A percentile compares a stretch with the other conserved stretches of the same genome.
Evolutionary conservation across 2,113 vertebrate species (phyloP).

Genomic region (Cyprinodon variegatus): DNA sequence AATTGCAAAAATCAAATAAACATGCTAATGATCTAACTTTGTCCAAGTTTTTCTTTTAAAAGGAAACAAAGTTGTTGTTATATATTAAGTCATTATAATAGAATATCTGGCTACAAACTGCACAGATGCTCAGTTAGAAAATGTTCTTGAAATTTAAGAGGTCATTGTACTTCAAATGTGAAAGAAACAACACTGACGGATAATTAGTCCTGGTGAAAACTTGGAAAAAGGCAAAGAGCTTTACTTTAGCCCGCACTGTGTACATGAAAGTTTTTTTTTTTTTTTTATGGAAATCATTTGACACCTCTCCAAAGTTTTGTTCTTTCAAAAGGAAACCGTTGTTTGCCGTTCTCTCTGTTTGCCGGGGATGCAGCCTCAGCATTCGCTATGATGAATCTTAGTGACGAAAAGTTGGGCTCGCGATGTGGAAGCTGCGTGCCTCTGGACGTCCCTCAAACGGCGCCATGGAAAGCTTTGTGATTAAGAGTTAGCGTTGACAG

Average conservation of each 20-base stretch:
- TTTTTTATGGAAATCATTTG: constrained; percentile 48
- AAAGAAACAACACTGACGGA: constrained; percentile 15
- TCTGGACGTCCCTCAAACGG: constrained; percentile 69
- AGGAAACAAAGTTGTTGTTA: not conserved
- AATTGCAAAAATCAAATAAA: not conserved
- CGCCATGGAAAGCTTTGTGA: constrained; percentile 58
- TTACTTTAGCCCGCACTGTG: constrained; percentile 30
- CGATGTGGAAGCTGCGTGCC: constrained; percentile 26
- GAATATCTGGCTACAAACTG: not conserved
- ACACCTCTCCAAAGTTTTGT: constrained; percentile 54
- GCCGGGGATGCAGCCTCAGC: constrained; percentile 53
- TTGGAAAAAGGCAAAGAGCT: constrained; percentile 42
- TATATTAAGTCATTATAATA: not conserved
- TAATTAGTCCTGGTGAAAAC: constrained; percentile 55
- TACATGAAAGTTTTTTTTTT: constrained; percentile 46
- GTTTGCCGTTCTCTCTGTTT: constrained; percentile 25
- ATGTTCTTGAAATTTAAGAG: constrained; percentile 14
- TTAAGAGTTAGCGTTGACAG: constrained; percentile 58
- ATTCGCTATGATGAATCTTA: constrained; percentile 51
- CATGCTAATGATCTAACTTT: not conserved
- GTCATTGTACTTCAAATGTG: not conserved
- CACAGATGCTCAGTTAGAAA: not conserved
- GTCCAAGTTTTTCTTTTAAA: too few species aligned
- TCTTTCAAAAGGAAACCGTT: constrained; percentile 22
- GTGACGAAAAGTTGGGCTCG: constrained; percentile 49